phyloP scores from a whole-genome alignment of 1,140 invertebrate genomes.

The Dendrolimus kikuchii region DNA sequence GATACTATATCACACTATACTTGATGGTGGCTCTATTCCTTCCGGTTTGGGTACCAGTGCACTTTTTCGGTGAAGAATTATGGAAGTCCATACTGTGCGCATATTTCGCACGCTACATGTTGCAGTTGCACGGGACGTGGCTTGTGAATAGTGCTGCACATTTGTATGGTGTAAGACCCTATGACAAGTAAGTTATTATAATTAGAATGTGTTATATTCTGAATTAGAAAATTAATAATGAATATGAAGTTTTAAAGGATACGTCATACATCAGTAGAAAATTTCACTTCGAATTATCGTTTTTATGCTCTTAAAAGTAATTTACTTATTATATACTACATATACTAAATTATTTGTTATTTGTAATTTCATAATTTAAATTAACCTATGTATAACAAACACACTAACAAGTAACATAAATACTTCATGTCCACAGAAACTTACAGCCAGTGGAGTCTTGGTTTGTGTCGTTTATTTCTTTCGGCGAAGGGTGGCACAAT shows the following conservation, averaged over 20 bases:
- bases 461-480: constrained; percentile 68
- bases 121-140: constrained; percentile 87
- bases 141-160: constrained; percentile 83
- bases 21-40: constrained; percentile 78
- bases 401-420: background rate
- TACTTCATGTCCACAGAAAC: background rate
- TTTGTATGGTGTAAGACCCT: constrained; percentile 62
- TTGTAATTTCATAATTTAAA: background rate
- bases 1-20: constrained; percentile 80
- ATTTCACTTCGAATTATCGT: background rate
- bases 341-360: too few species aligned
- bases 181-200: constrained; percentile 49
- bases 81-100: constrained; percentile 71
- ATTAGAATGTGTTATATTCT: background rate
- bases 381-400: background rate
- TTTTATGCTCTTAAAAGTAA: background rate
- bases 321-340: constrained; percentile 1
- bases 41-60: constrained; percentile 76
- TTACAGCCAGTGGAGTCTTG: constrained; percentile 73
- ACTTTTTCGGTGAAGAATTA: constrained; percentile 80
- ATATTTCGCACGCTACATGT: constrained; percentile 80
- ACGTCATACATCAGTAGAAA: too few species aligned
- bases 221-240: too few species aligned
- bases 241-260: too few species aligned
- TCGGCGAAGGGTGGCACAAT: constrained; percentile 85